phyloP scores from a whole-genome alignment of 2,888 invertebrate species.

The Dasypolia templi region DNA sequence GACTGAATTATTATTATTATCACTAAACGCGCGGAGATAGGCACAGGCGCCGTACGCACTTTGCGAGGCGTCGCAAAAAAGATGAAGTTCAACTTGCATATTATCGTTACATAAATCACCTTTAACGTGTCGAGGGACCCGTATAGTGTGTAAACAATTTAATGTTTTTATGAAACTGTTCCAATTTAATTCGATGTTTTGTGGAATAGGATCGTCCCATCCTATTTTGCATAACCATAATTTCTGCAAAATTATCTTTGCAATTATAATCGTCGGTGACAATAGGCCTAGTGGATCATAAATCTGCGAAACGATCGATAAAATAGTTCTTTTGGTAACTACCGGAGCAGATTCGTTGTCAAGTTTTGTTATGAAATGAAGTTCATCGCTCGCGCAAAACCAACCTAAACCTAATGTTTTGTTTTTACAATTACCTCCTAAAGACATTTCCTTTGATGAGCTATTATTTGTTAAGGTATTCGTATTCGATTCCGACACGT shows the following conservation, averaged over 20 bases:
- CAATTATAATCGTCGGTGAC: slow-evolving; percentile 7
- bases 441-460: no score
- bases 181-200: slow-evolving; percentile 1
- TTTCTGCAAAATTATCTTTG: slow-evolving; percentile 10
- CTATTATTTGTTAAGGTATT: no score
- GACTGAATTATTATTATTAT: neutral
- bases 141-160: slow-evolving; percentile 3
- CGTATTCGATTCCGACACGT: no score
- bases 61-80: slow-evolving; percentile 10
- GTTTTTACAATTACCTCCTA: no score
- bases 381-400: no score
- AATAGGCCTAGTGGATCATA: neutral
- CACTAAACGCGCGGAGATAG: neutral
- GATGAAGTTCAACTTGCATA: slow-evolving; percentile 6
- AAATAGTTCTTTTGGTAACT: no score
- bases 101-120: neutral
- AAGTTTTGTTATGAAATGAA: no score
- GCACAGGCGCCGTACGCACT: slow-evolving; percentile 9
- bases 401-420: no score
- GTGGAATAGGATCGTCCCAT: slow-evolving; percentile 18
- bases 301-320: no score
- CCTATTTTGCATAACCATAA: slow-evolving; percentile 4
- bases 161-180: neutral
- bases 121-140: slow-evolving; percentile 7
- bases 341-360: no score